Percentiles rank a stretch among this genome's conserved stretches.
Evolutionary conservation across 1,140 invertebrate genomes (phyloP).

Genomic region (Trachelipus rathkii): DNA sequence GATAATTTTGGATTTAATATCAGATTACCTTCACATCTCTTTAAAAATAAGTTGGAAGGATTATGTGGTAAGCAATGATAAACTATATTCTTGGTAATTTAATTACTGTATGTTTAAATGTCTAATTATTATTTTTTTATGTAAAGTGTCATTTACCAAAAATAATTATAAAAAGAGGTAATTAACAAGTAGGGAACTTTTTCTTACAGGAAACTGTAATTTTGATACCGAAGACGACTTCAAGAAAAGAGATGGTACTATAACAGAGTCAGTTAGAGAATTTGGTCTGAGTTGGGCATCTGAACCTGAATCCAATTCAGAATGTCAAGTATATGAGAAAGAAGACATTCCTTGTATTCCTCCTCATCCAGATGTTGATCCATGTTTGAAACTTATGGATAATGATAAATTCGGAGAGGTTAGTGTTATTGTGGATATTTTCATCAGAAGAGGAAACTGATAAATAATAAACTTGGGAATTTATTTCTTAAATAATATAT

Average conservation of each 20-base stretch:
- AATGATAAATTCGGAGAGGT: conserved; percentile 61
- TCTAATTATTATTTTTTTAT: too few relatives aligned
- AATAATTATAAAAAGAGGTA: too few relatives aligned
- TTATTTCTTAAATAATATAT: too few relatives aligned
- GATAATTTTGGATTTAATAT: conserved; percentile 57
- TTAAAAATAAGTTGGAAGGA: conserved; percentile 67
- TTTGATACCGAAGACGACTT: conserved; percentile 62
- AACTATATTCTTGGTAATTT: too few relatives aligned
- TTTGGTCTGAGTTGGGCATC: conserved; percentile 63
- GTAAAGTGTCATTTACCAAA: too few relatives aligned
- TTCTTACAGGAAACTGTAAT: conserved; percentile 59
- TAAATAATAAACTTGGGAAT: not conserved
- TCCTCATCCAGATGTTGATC: conserved; percentile 56
- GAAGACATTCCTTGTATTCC: conserved; percentile 44
- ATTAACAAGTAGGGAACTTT: too few relatives aligned
- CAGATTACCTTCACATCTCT: conserved; percentile 64
- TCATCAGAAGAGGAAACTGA: not conserved
- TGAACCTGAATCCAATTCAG: conserved; percentile 49
- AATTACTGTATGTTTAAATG: too few relatives aligned
- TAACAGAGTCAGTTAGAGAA: conserved; percentile 53
- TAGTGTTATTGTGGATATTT: not conserved
- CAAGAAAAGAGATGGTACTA: conserved; percentile 55
- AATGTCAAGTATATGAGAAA: conserved; percentile 39
- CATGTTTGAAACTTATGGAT: conserved; percentile 62
- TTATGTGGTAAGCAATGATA: conserved; percentile 62